A percentile compares a stretch with the other conserved stretches of the same genome.
These are phyloP conservation scores for Helicoverpa armigera DNA, from an alignment of 1,140 invertebrate species.

Conservation along the genomic window DNA sequence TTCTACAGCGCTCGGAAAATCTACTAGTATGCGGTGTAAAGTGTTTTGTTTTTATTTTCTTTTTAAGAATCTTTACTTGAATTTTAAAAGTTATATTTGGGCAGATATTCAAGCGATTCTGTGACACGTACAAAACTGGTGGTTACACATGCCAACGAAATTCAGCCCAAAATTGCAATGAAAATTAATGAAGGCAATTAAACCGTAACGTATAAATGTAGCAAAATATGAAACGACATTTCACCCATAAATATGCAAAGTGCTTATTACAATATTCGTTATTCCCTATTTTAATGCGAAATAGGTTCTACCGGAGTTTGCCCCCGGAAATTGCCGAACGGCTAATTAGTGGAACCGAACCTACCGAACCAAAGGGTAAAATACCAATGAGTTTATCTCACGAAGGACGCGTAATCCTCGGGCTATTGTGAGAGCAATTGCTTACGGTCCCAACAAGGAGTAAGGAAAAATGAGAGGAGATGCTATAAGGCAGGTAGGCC, in stretches of 20 bases:
- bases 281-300: slow-evolving; percentile 1
- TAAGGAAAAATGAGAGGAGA: too few species aligned
- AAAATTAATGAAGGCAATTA: slow-evolving; percentile 22
- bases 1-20: too few species aligned
- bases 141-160: background rate
- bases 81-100: too few species aligned
- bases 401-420: background rate
- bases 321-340: slow-evolving; percentile 13
- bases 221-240: slow-evolving; percentile 19
- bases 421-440: slow-evolving; percentile 42
- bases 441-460: background rate
- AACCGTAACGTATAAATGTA: too few species aligned
- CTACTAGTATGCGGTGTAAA: too few species aligned
- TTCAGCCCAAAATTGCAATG: background rate
- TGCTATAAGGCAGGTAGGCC: too few species aligned
- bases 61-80: too few species aligned
- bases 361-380: background rate
- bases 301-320: background rate
- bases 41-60: too few species aligned
- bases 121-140: background rate
- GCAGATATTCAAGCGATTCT: too few species aligned
- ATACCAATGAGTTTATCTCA: background rate
- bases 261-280: slow-evolving; percentile 24
- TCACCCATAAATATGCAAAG: slow-evolving; percentile 18
- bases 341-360: background rate